Conservation (phyloP, 2,888 invertebrate species). For the Litoditis marina region DNA sequence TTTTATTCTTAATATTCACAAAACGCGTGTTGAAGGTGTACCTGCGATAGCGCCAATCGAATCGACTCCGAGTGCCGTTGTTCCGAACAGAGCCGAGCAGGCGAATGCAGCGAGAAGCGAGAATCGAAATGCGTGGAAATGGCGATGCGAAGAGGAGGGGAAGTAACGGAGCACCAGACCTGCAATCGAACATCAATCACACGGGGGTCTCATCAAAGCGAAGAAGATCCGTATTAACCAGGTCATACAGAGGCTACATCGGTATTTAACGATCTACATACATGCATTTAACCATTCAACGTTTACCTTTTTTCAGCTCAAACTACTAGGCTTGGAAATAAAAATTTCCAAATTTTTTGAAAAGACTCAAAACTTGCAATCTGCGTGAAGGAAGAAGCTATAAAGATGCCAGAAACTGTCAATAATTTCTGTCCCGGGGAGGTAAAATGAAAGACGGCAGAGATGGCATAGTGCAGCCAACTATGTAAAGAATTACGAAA, state of each 20-base stretch:
- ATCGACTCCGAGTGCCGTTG: slow-evolving; percentile 51
- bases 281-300: too few relatives aligned
- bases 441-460: neutral
- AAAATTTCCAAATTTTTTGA: too few relatives aligned
- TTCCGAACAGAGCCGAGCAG: slow-evolving; percentile 12
- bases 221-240: too few relatives aligned
- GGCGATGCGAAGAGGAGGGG: neutral
- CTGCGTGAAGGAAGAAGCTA: too few relatives aligned
- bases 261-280: too few relatives aligned
- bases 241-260: too few relatives aligned
- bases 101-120: slow-evolving; percentile 51
- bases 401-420: too few relatives aligned
- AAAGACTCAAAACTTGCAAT: too few relatives aligned
- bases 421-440: too few relatives aligned
- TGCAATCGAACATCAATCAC: neutral
- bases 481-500: neutral
- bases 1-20: neutral
- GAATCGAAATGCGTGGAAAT: slow-evolving; percentile 13
- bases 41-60: slow-evolving; percentile 64
- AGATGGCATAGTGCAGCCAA: neutral
- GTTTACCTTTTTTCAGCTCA: too few relatives aligned
- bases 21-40: neutral
- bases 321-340: too few relatives aligned
- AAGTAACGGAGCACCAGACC: slow-evolving; percentile 10
- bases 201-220: too few relatives aligned